A percentile compares a stretch with the other conserved stretches of the same genome.
Conservation (phyloP, 1,140 invertebrate species). For the Zaprionus gabonicus region DNA sequence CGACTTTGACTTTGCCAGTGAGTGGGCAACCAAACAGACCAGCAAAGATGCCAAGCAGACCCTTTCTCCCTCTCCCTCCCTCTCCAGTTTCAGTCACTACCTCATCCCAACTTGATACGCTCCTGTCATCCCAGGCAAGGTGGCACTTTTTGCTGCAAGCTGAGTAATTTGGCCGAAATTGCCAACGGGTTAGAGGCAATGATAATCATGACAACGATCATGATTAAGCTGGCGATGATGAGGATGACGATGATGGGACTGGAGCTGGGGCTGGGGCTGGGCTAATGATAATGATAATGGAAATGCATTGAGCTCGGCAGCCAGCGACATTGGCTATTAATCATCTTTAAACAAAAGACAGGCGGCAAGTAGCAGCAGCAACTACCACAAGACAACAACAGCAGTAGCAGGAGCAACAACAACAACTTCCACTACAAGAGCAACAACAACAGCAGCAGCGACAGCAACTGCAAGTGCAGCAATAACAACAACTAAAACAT, state of each 20-base stretch:
- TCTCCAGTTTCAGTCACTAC: background rate
- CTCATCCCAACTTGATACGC: background rate
- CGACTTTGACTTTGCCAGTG: conserved; percentile 68
- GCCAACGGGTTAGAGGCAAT: conserved; percentile 22
- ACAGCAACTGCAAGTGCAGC: conserved; percentile 25
- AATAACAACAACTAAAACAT: conserved; percentile 72
- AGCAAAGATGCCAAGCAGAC: conserved; percentile 9
- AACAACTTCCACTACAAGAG: conserved; percentile 19
- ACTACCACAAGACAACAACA: conserved; percentile 36
- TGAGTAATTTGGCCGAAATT: conserved; percentile 77
- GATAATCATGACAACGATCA: conserved; percentile 43
- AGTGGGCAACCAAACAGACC: conserved; percentile 31
- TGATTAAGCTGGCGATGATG: conserved; percentile 14
- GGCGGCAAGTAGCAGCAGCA: conserved; percentile 55
- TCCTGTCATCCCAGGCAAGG: background rate
- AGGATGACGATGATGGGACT: conserved; percentile 3
- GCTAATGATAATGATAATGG: conserved; percentile 72
- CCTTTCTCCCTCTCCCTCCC: background rate
- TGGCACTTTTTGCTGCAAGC: conserved; percentile 59
- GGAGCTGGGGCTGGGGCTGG: conserved; percentile 35
- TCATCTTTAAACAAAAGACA: conserved; percentile 81
- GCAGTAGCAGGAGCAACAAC: conserved; percentile 45
- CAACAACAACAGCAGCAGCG: conserved; percentile 49
- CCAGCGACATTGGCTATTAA: conserved; percentile 80
- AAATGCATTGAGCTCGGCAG: conserved; percentile 73